Evolutionary conservation across 1,140 invertebrate genomes (phyloP).

Genomic region (Paralvinella palmiformis): DNA sequence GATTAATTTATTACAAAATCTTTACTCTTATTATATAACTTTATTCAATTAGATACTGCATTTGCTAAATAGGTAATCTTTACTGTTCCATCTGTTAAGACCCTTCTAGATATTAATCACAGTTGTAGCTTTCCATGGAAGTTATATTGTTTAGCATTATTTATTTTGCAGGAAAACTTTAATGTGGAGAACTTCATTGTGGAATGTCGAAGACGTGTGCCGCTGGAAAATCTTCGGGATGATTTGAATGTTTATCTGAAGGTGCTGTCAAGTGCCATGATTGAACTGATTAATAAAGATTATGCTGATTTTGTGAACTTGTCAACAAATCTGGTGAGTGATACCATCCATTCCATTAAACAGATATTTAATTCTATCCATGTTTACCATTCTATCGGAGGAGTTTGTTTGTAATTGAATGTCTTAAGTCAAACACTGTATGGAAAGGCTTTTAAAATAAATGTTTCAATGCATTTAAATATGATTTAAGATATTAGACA

Average conservation of each 20-base stretch:
- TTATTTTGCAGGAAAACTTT: slow-evolving; percentile 65
- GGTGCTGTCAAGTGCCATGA: slow-evolving; percentile 82
- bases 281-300: slow-evolving; percentile 94
- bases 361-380: background rate
- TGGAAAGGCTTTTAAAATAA: background rate
- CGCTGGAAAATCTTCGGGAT: slow-evolving; percentile 80
- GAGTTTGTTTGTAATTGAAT: too few species aligned
- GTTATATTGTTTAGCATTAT: slow-evolving; percentile 4
- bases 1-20: too few species aligned
- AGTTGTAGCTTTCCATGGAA: background rate
- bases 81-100: too few species aligned
- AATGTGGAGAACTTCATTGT: slow-evolving; percentile 85
- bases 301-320: slow-evolving; percentile 96
- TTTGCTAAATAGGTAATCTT: background rate
- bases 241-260: slow-evolving; percentile 86
- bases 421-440: too few species aligned
- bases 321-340: slow-evolving; percentile 74
- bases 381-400: background rate
- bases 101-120: slow-evolving; percentile 20
- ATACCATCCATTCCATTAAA: background rate
- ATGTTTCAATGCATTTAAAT: background rate
- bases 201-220: slow-evolving; percentile 71
- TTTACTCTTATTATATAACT: too few species aligned
- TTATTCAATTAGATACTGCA: too few species aligned
- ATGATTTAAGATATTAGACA: background rate